These are phyloP conservation scores for Scomber japonicus DNA, from an alignment of 2,113 vertebrate genomes.

Conservation along the genomic window DNA sequence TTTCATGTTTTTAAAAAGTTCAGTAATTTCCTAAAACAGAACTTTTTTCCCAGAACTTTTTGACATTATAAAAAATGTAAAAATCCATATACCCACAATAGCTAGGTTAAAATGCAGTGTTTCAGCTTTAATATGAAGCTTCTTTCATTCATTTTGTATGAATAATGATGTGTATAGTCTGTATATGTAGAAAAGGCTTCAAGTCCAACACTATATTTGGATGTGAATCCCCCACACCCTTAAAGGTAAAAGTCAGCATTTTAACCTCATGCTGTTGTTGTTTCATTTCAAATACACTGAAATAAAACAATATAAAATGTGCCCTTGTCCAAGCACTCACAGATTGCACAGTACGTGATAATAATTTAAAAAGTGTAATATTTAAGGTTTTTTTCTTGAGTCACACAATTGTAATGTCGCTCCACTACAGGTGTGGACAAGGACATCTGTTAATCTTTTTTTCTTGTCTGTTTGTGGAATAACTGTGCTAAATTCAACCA, in stretches of 20 bases:
- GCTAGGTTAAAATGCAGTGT: no score
- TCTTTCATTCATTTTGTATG: no score
- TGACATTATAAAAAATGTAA: no score
- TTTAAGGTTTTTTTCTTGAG: conserved; percentile 25
- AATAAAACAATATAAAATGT: not conserved
- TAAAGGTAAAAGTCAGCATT: conserved; percentile 8
- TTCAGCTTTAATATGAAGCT: no score
- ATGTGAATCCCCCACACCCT: not conserved
- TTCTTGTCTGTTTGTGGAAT: conserved; percentile 59
- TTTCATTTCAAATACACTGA: conserved; percentile 1
- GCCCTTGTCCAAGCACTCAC: not conserved
- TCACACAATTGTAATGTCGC: conserved; percentile 32
- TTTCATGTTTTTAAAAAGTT: no score
- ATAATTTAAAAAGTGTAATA: conserved; percentile 25
- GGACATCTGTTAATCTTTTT: conserved; percentile 60
- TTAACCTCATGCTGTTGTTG: not conserved
- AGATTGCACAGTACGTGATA: not conserved
- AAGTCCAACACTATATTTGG: no score
- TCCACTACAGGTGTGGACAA: conserved; percentile 44
- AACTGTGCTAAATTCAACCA: conserved; percentile 67
- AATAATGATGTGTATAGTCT: no score
- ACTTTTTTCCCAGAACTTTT: no score
- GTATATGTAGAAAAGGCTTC: conserved; percentile 6
- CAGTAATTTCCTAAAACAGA: no score
- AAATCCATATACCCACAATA: no score